Evolutionary conservation across 2,113 vertebrate species (phyloP).

Genomic region (Triplophysa dalaica): DNA sequence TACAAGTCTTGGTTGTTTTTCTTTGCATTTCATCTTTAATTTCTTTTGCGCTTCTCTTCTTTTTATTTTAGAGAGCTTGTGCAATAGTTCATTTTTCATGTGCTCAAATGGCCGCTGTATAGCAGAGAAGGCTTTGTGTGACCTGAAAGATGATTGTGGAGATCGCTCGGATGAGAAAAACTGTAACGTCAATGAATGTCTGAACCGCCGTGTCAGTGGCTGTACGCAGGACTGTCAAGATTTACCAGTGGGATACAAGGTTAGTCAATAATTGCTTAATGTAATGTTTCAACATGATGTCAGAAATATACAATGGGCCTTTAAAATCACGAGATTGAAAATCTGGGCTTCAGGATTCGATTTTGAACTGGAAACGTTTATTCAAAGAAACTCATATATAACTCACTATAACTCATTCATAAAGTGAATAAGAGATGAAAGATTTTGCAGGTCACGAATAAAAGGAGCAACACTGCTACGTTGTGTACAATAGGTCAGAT

Average conservation of each 20-base stretch:
- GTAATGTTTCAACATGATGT: neutral
- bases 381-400: too few species aligned
- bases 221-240: slow-evolving; percentile 97
- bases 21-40: neutral
- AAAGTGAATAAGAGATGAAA: too few species aligned
- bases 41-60: slow-evolving; percentile 42
- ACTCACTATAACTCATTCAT: too few species aligned
- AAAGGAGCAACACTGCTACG: too few species aligned
- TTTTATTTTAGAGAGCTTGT: slow-evolving; percentile 88
- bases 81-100: slow-evolving; percentile 98
- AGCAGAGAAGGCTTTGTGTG: slow-evolving; percentile 81
- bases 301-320: neutral
- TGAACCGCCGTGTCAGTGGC: slow-evolving; percentile 91
- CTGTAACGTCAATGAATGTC: slow-evolving; percentile 93
- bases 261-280: slow-evolving; percentile 58
- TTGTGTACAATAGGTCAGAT: too few species aligned
- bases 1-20: neutral
- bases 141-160: slow-evolving; percentile 87
- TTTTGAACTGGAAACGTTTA: too few species aligned
- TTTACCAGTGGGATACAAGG: slow-evolving; percentile 92
- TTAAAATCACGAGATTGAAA: too few species aligned
- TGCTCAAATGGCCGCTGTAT: slow-evolving; percentile 96
- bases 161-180: slow-evolving; percentile 93
- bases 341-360: too few species aligned
- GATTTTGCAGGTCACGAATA: too few species aligned